These are phyloP conservation scores for Malthinus flaveolus DNA, from an alignment of 2,888 invertebrate genomes.

Conservation along the genomic window DNA sequence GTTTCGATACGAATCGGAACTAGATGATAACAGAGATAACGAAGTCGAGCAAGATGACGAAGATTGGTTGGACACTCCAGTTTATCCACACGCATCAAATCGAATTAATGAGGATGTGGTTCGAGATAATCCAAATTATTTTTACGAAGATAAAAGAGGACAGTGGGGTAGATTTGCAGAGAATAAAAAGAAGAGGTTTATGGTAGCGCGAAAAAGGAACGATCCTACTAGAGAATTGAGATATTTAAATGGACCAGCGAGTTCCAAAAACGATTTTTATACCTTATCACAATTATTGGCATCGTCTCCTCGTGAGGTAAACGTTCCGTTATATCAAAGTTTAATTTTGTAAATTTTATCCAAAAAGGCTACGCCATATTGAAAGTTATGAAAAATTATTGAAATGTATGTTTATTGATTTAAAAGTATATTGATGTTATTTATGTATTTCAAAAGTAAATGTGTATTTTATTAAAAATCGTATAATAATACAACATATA, in stretches of 20 bases:
- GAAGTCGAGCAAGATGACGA: constrained; percentile 60
- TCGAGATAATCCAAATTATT: constrained; percentile 38
- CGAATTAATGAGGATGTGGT: constrained; percentile 57
- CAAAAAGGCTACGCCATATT: constrained; percentile 19
- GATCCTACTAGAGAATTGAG: constrained; percentile 52
- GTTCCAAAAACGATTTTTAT: constrained; percentile 60
- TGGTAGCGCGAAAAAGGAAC: constrained; percentile 62
- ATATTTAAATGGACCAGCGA: constrained; percentile 44
- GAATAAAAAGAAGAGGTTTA: constrained; percentile 59
- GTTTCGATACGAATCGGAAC: constrained; percentile 57
- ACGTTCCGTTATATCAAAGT: constrained; percentile 64
- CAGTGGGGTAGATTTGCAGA: constrained; percentile 41
- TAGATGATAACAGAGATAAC: constrained; percentile 57
- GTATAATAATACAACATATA: constrained; percentile 39
- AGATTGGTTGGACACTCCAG: constrained; percentile 63
- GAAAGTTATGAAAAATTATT: constrained; percentile 13
- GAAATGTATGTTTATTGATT: constrained; percentile 13
- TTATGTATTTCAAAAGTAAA: constrained; percentile 22
- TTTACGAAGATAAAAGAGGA: constrained; percentile 41
- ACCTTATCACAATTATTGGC: constrained; percentile 63
- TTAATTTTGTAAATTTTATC: constrained; percentile 60
- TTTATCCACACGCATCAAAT: constrained; percentile 55
- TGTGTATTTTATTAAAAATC: constrained; percentile 22
- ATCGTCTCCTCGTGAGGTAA: constrained; percentile 54
- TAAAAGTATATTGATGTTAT: constrained; percentile 22